Base-by-base conservation (phyloP, 2,888 invertebrate species). In the Apodemia hepburni region DNA sequence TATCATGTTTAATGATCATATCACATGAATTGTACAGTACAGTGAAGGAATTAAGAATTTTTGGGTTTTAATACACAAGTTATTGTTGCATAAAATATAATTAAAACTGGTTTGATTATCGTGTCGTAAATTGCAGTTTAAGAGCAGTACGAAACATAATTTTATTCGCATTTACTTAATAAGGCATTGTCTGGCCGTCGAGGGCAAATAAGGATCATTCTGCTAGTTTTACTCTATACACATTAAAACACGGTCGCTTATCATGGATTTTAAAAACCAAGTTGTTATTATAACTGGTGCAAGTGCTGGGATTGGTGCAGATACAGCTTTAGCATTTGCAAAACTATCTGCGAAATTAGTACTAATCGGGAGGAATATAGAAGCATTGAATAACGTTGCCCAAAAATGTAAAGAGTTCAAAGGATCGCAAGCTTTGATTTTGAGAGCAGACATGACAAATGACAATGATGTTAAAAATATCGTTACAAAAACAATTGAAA, bases 231-330 rank as follows among this genome's bases (percentile, higher is more conserved):
- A 27, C 27, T 54, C 12, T 11, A 15, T 6, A 15, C 9, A 18
- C 11, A 12, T 12, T 12, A 27, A 27, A 15, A 54, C 54, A 0
- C 54, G 7, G 27, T 54, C n/a, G 29, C 8, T 15, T 54, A 7
- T 2, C 1, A 93, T 94, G 93, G 92, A 92, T 84, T 94, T 94
- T 80, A 76, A 76, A 58, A 89, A 92, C 67, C 94, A 94, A 90
- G 93, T 94, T 59, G 87, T 94, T 35, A 79, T 94, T 59, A 90
- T 94, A 64, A 94, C 94, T 4, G 96, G 96, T 58, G 95, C 95
- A 11, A 95, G 95, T 79, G 94, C 95, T 57, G 96, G 96, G 6
- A 96, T 96, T 64, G 96, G 96, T 9, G 93, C 94, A 59, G 93
- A 93, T 62, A 92, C 95, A 2, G 95, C 96, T 7, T 71, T 93